Evolutionary conservation across 1,140 invertebrate species (phyloP).

Genomic region (Ceratina australensis): DNA sequence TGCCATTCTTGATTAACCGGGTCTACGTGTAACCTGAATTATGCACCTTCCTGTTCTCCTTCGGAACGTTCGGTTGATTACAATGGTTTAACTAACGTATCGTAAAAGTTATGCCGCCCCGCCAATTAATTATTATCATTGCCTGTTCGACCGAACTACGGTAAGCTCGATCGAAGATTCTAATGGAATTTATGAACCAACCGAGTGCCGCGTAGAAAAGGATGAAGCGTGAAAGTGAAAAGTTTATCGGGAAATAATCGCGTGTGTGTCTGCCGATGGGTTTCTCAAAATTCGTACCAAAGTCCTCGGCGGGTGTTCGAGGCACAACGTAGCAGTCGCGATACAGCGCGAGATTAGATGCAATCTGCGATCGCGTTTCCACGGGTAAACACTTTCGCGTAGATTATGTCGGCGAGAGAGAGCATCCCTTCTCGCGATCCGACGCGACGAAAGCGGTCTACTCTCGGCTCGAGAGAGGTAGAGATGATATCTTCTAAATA

Average conservation of each 20-base stretch:
- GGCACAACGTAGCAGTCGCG: slow-evolving; percentile 7
- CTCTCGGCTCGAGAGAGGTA: slow-evolving; percentile 40
- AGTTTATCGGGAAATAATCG: background rate
- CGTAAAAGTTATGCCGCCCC: background rate
- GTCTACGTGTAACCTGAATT: slow-evolving; percentile 35
- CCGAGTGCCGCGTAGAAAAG: background rate
- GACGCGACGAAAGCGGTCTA: slow-evolving; percentile 23
- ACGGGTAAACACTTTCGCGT: slow-evolving; percentile 49
- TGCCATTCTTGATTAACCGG: slow-evolving; percentile 30
- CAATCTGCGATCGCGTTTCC: slow-evolving; percentile 55
- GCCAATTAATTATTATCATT: slow-evolving; percentile 18
- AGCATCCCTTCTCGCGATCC: slow-evolving; percentile 19
- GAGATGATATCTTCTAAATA: slow-evolving; percentile 62
- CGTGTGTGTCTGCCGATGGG: background rate
- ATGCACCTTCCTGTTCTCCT: slow-evolving; percentile 1
- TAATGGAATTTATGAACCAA: background rate
- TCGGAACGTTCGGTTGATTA: slow-evolving; percentile 20
- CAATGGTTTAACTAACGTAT: background rate
- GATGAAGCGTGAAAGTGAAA: background rate
- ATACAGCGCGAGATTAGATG: slow-evolving; percentile 50
- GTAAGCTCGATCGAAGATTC: background rate
- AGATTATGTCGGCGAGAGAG: slow-evolving; percentile 41
- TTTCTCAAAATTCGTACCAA: background rate
- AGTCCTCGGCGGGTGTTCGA: background rate
- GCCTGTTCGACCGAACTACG: background rate